These are phyloP conservation scores for Ctenopoma kingsleyae DNA, from an alignment of 2,797 vertebrate genomes.

Conservation along the genomic window DNA sequence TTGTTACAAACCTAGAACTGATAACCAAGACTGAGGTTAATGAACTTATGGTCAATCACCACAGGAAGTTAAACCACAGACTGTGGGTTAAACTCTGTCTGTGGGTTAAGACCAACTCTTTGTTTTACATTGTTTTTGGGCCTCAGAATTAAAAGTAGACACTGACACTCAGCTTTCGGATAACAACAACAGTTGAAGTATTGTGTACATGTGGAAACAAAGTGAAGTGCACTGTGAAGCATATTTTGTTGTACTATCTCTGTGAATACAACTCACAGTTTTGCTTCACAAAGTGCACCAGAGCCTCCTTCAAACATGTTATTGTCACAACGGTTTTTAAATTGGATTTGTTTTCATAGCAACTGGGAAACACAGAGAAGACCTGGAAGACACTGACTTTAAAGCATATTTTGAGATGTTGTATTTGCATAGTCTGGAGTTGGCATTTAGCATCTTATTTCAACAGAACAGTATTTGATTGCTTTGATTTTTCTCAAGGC, in stretches of 20 bases:
- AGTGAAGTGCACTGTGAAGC: constrained; percentile 24
- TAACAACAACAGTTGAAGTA: background rate
- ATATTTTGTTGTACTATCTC: constrained; percentile 6
- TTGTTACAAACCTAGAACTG: constrained; percentile 35
- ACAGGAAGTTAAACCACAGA: background rate
- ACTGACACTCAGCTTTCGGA: background rate
- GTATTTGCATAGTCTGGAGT: background rate
- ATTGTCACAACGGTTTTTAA: background rate
- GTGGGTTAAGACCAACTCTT: background rate
- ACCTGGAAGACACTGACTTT: background rate
- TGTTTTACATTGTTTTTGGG: constrained; percentile 8
- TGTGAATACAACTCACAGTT: no score
- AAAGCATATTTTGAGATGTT: background rate
- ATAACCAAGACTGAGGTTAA: constrained; percentile 39
- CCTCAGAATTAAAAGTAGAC: constrained; percentile 3
- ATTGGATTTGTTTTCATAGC: background rate
- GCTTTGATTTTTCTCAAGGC: constrained; percentile 2
- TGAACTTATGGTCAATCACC: constrained; percentile 43
- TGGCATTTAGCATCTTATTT: constrained; percentile 24
- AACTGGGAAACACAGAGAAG: background rate
- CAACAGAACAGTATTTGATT: constrained; percentile 14
- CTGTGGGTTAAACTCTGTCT: constrained; percentile 3
- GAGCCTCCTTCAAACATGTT: background rate
- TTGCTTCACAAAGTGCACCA: no score
- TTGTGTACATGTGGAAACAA: constrained; percentile 10